phyloP scores from a whole-genome alignment of 1,140 invertebrate species.

The Leptopilina clavipes region DNA sequence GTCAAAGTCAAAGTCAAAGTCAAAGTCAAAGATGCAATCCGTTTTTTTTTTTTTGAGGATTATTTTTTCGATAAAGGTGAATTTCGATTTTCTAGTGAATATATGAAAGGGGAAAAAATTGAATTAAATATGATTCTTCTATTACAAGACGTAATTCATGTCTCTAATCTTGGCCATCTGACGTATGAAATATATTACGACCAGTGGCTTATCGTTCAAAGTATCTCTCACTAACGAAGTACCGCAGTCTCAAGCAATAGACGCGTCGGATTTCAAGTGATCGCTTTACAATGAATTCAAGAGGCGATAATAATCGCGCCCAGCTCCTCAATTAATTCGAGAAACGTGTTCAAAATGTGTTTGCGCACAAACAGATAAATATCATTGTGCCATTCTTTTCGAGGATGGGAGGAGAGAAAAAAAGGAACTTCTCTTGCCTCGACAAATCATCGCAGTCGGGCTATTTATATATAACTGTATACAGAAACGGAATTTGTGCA shows the following conservation, averaged over 20 bases:
- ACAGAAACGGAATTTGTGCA: too few relatives aligned
- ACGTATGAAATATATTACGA: conserved; percentile 9
- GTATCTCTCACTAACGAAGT: conserved; percentile 32
- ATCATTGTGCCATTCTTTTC: conserved; percentile 9
- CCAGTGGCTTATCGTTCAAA: conserved; percentile 16
- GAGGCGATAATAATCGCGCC: conserved; percentile 27
- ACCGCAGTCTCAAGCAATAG: conserved; percentile 30
- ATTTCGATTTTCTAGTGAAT: too few relatives aligned
- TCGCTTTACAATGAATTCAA: conserved; percentile 33
- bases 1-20: too few relatives aligned
- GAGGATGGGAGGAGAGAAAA: too few relatives aligned
- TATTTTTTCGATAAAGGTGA: too few relatives aligned
- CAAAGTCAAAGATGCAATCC: too few relatives aligned
- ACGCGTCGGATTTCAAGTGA: conserved; percentile 30
- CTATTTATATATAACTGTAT: too few relatives aligned
- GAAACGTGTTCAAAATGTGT: conserved; percentile 18
- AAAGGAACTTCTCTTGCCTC: neutral
- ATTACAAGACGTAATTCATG: conserved; percentile 20
- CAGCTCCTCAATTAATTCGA: conserved; percentile 32
- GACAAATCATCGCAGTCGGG: conserved; percentile 34
- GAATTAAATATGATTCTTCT: conserved; percentile 1
- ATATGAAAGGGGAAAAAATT: neutral
- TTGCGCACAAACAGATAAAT: conserved; percentile 16
- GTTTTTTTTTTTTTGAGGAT: too few relatives aligned
- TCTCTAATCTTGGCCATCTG: conserved; percentile 25